A percentile compares a stretch with the other conserved stretches of the same genome.
phyloP scores from a whole-genome alignment of 2,888 invertebrate genomes.

The Nephrotoma appendiculata region DNA sequence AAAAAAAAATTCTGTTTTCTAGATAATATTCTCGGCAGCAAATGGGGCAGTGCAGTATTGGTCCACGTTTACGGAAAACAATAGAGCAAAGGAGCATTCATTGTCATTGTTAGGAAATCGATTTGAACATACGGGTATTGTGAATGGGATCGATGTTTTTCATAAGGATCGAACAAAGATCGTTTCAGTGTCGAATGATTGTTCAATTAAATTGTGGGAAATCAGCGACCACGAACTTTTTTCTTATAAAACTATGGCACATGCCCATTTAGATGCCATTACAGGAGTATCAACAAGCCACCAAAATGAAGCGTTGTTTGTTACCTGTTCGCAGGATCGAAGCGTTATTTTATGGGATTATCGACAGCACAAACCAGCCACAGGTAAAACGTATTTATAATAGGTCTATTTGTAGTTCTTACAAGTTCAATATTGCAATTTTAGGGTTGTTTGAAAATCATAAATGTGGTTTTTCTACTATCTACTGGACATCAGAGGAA shows the following conservation, averaged over 20 bases:
- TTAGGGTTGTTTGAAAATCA: constrained; percentile 16
- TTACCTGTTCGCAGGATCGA: constrained; percentile 21
- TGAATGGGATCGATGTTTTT: constrained; percentile 23
- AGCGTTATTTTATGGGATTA: constrained; percentile 22
- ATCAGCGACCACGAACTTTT: constrained; percentile 23
- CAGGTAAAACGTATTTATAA: constrained; percentile 13
- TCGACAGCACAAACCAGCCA: constrained; percentile 20
- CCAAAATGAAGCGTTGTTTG: constrained; percentile 16
- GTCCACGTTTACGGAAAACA: constrained; percentile 26
- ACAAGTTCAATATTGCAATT: neutral
- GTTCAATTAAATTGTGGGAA: constrained; percentile 28
- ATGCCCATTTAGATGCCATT: constrained; percentile 20
- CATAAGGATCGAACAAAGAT: constrained; percentile 18
- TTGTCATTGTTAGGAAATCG: constrained; percentile 24
- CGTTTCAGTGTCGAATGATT: constrained; percentile 22
- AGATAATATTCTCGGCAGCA: constrained; percentile 23
- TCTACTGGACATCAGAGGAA: constrained; percentile 13
- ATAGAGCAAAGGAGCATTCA: constrained; percentile 20
- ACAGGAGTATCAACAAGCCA: constrained; percentile 18
- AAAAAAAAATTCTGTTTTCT: neutral
- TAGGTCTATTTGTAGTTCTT: neutral
- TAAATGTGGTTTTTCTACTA: constrained; percentile 15
- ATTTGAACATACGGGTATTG: constrained; percentile 23
- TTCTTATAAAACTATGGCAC: constrained; percentile 8
- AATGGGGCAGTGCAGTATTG: constrained; percentile 25